These are phyloP conservation scores for Diplodus puntazzo DNA, from an alignment of 2,797 vertebrate genomes.

Conservation along the genomic window DNA sequence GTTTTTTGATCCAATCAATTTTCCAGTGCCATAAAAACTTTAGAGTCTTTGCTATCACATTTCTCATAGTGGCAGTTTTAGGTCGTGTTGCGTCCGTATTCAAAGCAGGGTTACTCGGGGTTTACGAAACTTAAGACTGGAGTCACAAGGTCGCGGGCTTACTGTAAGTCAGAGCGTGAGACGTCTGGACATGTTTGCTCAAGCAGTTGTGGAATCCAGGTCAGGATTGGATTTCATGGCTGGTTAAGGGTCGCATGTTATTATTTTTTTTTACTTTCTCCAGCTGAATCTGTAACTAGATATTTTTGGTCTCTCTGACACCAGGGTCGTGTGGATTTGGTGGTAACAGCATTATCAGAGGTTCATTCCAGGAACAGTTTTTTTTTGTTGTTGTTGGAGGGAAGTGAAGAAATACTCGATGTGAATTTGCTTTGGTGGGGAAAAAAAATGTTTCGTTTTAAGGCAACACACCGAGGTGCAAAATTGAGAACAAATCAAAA, in stretches of 20 bases:
- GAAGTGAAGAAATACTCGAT: not conserved
- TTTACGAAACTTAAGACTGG: slow-evolving; percentile 46
- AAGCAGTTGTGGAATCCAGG: slow-evolving; percentile 24
- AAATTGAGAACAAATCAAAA: not conserved
- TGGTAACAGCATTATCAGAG: not conserved
- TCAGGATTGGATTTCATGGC: slow-evolving; percentile 26
- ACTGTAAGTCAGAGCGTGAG: slow-evolving; percentile 18
- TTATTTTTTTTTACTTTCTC: slow-evolving; percentile 13
- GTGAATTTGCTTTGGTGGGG: not conserved
- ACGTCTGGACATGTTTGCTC: slow-evolving; percentile 42
- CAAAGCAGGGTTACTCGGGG: slow-evolving; percentile 15
- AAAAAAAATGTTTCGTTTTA: not conserved
- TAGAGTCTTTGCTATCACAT: slow-evolving; percentile 14
- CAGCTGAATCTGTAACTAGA: slow-evolving; percentile 18
- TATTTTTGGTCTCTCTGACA: slow-evolving; percentile 7
- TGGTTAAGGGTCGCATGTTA: slow-evolving; percentile 15
- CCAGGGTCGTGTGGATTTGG: not conserved
- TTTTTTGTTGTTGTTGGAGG: not conserved
- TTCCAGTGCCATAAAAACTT: slow-evolving; percentile 11
- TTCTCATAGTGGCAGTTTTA: not conserved
- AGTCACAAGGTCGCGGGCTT: slow-evolving; percentile 36
- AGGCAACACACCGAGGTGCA: not conserved
- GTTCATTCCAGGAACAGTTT: not conserved
- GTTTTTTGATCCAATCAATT: not conserved
- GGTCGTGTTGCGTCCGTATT: slow-evolving; percentile 1